phyloP scores from a whole-genome alignment of 2,888 invertebrate genomes.

The Tiphia femorata region DNA sequence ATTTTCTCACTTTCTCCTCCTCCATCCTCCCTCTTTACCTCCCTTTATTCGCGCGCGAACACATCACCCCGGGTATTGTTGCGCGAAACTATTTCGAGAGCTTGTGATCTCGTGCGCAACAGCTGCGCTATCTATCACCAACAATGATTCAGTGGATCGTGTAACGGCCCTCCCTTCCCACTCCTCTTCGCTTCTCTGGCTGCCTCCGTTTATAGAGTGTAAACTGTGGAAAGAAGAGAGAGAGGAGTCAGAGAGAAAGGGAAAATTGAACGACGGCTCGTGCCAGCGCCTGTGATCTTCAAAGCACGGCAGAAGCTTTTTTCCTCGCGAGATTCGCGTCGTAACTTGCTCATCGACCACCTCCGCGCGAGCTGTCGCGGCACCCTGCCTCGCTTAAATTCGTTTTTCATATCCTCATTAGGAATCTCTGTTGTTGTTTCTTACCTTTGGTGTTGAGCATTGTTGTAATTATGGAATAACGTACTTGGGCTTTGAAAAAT shows the following conservation, averaged over 20 bases:
- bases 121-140: constrained; percentile 67
- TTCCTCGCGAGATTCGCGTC: constrained; percentile 28
- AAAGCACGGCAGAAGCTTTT: constrained; percentile 57
- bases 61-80: constrained; percentile 54
- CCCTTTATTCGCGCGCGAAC: neutral
- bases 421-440: too few relatives aligned
- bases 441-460: too few relatives aligned
- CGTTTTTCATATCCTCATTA: neutral
- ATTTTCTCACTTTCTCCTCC: neutral
- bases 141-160: constrained; percentile 67
- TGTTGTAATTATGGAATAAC: too few relatives aligned
- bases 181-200: too few relatives aligned
- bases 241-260: constrained; percentile 22
- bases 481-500: too few relatives aligned
- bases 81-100: constrained; percentile 64
- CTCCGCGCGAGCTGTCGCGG: constrained; percentile 25
- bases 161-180: constrained; percentile 50
- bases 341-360: constrained; percentile 39
- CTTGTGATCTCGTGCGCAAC: constrained; percentile 61
- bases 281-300: constrained; percentile 59
- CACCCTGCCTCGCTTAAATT: constrained; percentile 6
- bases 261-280: constrained; percentile 31
- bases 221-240: constrained; percentile 42
- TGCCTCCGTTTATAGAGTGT: constrained; percentile 61
- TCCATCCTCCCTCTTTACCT: neutral